Evolutionary conservation across 2,888 invertebrate genomes (phyloP), one percentile per base, ranked within the genome.

Genomic region (Apamea crenata): DNA sequence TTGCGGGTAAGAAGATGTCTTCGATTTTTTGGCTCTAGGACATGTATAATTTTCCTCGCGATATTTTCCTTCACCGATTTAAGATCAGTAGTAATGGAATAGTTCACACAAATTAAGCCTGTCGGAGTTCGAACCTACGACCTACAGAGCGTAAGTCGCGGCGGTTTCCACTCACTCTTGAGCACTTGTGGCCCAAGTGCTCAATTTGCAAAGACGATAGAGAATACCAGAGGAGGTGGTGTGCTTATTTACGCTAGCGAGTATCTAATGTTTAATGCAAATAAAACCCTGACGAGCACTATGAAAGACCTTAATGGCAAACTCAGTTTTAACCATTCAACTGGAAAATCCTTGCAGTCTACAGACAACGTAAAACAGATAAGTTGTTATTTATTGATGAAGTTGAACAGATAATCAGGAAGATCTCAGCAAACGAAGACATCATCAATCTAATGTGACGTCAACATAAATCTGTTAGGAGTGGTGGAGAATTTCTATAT

Each of bases 391-490:
- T 75, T 14, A 1, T 75, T 68, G 8, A 32, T 3, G 74, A 81
- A 71, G 72, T 72, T 0, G 68, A 78, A 2, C 36, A 75, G 10
- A 16, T 78, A 68, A 40, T 78, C 16, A 75, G 25, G 12, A 78
- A 40, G 12, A 68, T 78, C 7, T 63, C 75, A 56, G 32, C 36
- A 4, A 68, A 8, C 56, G 75, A 78, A n/a, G 16, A 69, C 0
- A 65, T 81, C 6, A 69, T 81, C 18, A 25, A 25, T 78, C 0
- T 8, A 75, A 59, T 72, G 78, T 21, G 72, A 75, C 21, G 4
- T 78, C 44, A 68, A 81, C 25, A 68, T 78, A 72, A 74, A 79
- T 40, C 36, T 76, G 18, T 65, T 32, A 59, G 61, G 40, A 73
- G 68, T 56, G 29, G 47, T 47, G 47, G 47, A 47, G 14, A 16